Conservation (phyloP, 1,140 invertebrate species). For the Chelonus insularis region DNA sequence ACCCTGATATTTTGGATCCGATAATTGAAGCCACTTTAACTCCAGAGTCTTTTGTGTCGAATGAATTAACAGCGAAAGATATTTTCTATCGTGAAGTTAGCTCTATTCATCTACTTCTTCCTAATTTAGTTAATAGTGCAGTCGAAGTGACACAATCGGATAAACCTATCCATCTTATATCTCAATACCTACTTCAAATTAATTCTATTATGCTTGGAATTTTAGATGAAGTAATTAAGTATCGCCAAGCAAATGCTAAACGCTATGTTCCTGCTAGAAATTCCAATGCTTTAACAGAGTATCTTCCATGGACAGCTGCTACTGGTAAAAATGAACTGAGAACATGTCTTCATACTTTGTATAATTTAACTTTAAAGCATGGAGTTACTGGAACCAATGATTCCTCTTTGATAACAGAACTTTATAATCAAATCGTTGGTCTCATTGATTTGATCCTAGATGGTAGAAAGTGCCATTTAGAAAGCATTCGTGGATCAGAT, state of each 20-base stretch:
- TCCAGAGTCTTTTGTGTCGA: conserved; percentile 46
- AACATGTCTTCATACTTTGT: conserved; percentile 61
- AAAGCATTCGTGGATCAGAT: conserved; percentile 67
- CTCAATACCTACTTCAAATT: conserved; percentile 61
- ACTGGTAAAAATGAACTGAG: conserved; percentile 61
- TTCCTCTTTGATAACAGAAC: conserved; percentile 56
- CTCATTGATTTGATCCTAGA: conserved; percentile 79
- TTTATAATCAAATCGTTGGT: conserved; percentile 73
- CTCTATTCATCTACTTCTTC: conserved; percentile 62
- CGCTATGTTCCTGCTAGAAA: conserved; percentile 56
- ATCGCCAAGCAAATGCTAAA: conserved; percentile 62
- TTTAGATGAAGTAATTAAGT: conserved; percentile 64
- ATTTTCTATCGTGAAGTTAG: conserved; percentile 74
- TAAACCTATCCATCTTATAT: conserved; percentile 60
- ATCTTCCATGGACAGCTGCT: conserved; percentile 70
- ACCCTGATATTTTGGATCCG: conserved; percentile 58
- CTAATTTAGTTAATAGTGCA: conserved; percentile 60
- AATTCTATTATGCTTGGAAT: conserved; percentile 64
- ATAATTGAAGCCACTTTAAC: conserved; percentile 66
- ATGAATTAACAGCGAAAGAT: conserved; percentile 68
- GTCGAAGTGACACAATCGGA: conserved; percentile 62
- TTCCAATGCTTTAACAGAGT: conserved; percentile 57
- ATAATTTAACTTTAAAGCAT: conserved; percentile 63
- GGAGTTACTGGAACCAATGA: conserved; percentile 63
- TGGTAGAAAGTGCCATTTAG: conserved; percentile 71